Conservation (phyloP, 2,797 vertebrate genomes). For the Micropoecilia bifurca region DNA sequence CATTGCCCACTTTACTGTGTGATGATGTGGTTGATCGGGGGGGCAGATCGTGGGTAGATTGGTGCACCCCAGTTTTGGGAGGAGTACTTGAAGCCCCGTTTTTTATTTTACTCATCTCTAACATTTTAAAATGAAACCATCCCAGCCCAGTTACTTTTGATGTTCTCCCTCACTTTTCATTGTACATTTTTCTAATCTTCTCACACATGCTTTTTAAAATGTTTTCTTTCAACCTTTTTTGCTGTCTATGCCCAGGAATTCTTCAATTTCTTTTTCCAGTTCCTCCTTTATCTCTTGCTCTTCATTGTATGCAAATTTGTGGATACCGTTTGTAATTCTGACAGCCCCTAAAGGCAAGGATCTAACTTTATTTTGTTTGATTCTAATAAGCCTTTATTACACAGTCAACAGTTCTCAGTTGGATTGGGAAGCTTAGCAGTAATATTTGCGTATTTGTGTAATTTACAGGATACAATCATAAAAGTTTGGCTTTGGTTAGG, state of each 20-base stretch:
- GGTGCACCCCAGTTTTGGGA: constrained; percentile 53
- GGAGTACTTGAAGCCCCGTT: constrained; percentile 39
- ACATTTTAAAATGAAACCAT: constrained; percentile 66
- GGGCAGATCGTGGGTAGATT: constrained; percentile 44
- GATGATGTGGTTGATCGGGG: constrained; percentile 36
- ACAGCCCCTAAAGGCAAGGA: constrained; percentile 59
- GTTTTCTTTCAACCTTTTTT: constrained; percentile 21
- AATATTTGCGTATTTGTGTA: constrained; percentile 23
- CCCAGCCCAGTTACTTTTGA: constrained; percentile 32
- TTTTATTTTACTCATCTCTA: constrained; percentile 57
- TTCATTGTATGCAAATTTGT: constrained; percentile 56
- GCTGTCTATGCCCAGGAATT: constrained; percentile 30
- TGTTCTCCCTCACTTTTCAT: constrained; percentile 35
- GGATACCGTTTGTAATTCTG: constrained; percentile 52
- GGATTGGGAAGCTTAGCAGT: constrained; percentile 20
- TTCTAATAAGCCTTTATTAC: constrained; percentile 40
- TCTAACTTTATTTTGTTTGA: constrained; percentile 51
- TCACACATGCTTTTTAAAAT: constrained; percentile 11
- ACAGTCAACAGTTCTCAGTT: constrained; percentile 21
- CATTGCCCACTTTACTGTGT: constrained; percentile 26
- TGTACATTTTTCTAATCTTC: constrained; percentile 39
- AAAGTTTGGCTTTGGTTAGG: constrained; percentile 1
- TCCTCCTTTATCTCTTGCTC: constrained; percentile 44
- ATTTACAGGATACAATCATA: constrained; percentile 16
- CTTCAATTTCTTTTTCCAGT: constrained; percentile 46